These are phyloP conservation scores for Nomada ruficornis DNA, from an alignment of 2,888 invertebrate species.

Conservation along the genomic window DNA sequence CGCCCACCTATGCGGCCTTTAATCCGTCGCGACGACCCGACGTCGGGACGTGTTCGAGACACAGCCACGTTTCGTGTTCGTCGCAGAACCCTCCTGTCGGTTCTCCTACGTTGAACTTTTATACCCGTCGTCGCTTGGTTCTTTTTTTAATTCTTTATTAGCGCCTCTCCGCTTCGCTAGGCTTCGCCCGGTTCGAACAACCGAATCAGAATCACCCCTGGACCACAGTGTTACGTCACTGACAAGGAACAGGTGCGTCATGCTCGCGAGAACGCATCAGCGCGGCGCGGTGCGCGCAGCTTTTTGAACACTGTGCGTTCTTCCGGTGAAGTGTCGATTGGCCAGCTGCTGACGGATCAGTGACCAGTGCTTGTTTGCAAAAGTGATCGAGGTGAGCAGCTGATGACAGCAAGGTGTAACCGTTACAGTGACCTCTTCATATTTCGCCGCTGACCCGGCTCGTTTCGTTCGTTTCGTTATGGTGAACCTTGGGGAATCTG, in stretches of 20 bases:
- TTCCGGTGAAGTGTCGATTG: conserved; percentile 8
- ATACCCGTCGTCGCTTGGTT: background rate
- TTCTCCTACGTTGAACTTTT: background rate
- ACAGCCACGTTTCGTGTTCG: conserved; percentile 12
- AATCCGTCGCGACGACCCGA: conserved; percentile 79
- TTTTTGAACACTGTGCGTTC: conserved; percentile 16
- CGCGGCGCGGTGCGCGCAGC: conserved; percentile 42
- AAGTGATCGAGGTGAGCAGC: conserved; percentile 49
- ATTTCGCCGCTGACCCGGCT: too few relatives aligned
- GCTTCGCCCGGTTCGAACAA: background rate
- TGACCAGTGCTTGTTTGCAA: conserved; percentile 23
- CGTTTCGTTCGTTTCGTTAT: background rate
- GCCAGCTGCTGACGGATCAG: conserved; percentile 24
- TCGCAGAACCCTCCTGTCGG: background rate
- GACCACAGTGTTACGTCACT: conserved; percentile 50
- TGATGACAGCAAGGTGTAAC: conserved; percentile 10
- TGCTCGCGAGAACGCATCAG: conserved; percentile 23
- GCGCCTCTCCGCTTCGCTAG: background rate
- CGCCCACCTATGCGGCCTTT: conserved; percentile 76
- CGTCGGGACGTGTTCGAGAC: conserved; percentile 66
- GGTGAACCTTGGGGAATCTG: background rate
- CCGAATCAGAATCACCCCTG: conserved; percentile 15
- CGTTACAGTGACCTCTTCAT: background rate
- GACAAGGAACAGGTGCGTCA: conserved; percentile 54
- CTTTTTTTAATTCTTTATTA: background rate